Evolutionary conservation across 1,140 invertebrate genomes (phyloP), one percentile per base, ranked within the genome.

Genomic region (Archivesica marissinica): DNA sequence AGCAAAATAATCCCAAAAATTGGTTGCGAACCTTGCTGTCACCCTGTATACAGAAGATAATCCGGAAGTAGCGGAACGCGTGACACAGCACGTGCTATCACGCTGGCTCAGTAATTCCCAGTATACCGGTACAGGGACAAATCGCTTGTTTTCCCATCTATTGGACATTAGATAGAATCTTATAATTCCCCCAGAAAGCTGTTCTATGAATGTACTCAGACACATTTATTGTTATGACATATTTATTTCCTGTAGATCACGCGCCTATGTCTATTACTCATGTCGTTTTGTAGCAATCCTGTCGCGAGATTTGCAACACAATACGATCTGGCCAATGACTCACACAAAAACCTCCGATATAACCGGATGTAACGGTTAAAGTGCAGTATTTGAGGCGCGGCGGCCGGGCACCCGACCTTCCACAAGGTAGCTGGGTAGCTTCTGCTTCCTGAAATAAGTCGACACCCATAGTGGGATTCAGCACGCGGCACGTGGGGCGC

Each of bases 91-190:
- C n/a, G n/a, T n/a, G n/a, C n/a, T n/a, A n/a, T n/a, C n/a, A n/a
- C n/a, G n/a, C n/a, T n/a, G n/a, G n/a, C n/a, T n/a, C n/a, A n/a
- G n/a, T n/a, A n/a, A n/a, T n/a, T n/a, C n/a, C n/a, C n/a, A n/a
- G 20, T 44, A 1, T 70, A 70, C 47, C 33, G 2, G 44, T 28
- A 28, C 59, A 35, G 59, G 25, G 38, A 70, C 15, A 70, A 70
- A 41, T 70, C 66, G 33, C 41, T 70, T 70, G 66, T 70, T 70
- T 70, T 70, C 66, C 33, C 41, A 70, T 70, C 23, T 70, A 44
- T 13, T 9, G 41, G 25, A 4, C 23, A 30, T 44, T 23, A 1
- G 38, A 70, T 47, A 70, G 23, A 70, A 70, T 70, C 38, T 44
- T 44, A 70, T 70, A 41, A 70, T 47, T 44, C 17, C 25, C 38